These are phyloP conservation scores for Epicampocera succincta DNA, from an alignment of 2,888 invertebrate species.

Conservation along the genomic window DNA sequence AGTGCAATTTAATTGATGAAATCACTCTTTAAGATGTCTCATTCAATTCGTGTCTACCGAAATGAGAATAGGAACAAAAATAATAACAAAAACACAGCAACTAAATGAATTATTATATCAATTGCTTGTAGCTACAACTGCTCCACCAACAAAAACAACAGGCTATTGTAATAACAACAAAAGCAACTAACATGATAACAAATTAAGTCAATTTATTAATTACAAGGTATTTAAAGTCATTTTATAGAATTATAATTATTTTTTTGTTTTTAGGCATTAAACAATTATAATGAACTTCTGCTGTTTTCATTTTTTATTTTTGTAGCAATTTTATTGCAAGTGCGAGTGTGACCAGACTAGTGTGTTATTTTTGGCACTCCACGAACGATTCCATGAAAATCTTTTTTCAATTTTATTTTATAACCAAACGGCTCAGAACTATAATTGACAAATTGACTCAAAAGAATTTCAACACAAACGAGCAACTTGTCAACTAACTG, in stretches of 20 bases:
- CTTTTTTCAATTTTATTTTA: too few relatives aligned
- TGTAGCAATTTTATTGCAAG: conserved; percentile 9
- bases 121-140: conserved; percentile 47
- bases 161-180: conserved; percentile 6
- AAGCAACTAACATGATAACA: conserved; percentile 35
- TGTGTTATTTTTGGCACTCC: neutral
- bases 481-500: too few relatives aligned
- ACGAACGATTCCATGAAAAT: too few relatives aligned
- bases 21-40: conserved; percentile 10
- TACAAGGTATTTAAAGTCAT: conserved; percentile 64
- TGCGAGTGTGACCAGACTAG: too few relatives aligned
- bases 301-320: conserved; percentile 11
- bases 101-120: conserved; percentile 57
- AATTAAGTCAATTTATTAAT: conserved; percentile 66
- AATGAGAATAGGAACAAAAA: conserved; percentile 13
- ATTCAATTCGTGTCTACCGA: neutral
- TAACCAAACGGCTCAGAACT: too few relatives aligned
- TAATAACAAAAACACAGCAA: conserved; percentile 40
- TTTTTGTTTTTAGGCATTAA: conserved; percentile 59
- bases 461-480: too few relatives aligned
- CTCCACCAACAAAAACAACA: conserved; percentile 23
- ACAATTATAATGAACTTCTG: conserved; percentile 65
- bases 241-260: conserved; percentile 66
- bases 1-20: neutral
- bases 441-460: too few relatives aligned